A percentile compares a stretch with the other conserved stretches of the same genome.
These are phyloP conservation scores for Bradypodion ventrale DNA, from an alignment of 2,797 vertebrate species.

Conservation along the genomic window DNA sequence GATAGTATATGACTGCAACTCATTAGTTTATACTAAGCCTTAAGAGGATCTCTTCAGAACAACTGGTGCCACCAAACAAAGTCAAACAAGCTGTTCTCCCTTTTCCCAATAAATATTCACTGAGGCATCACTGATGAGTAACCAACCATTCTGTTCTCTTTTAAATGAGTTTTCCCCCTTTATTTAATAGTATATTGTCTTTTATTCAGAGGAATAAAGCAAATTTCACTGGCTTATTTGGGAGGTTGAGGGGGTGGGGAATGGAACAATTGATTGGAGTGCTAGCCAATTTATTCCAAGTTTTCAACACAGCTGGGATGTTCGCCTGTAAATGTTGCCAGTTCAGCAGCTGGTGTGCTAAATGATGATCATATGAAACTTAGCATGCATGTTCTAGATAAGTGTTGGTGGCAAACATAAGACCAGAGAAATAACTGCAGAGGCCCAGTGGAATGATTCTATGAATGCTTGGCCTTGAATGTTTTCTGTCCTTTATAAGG, in stretches of 20 bases:
- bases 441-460: not conserved
- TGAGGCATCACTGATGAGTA: not conserved
- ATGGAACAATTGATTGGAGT: not conserved
- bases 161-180: not conserved
- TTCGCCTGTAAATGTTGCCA: not conserved
- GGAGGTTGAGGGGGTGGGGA: not conserved
- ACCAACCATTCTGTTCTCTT: not conserved
- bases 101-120: constrained; percentile 4
- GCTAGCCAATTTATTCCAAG: not conserved
- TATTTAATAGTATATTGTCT: not conserved
- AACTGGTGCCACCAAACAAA: not conserved
- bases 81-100: not conserved
- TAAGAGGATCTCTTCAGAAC: not conserved
- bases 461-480: not conserved
- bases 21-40: not conserved
- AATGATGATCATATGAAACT: constrained; percentile 2
- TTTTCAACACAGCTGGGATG: not conserved
- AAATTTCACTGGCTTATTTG: not conserved
- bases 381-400: not conserved
- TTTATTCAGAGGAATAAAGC: not conserved
- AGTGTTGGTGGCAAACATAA: not conserved
- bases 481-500: no score
- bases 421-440: not conserved
- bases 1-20: not conserved
- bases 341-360: not conserved